Base-by-base conservation (phyloP, 2,113 vertebrate species). In the Megaceryle torquata region DNA sequence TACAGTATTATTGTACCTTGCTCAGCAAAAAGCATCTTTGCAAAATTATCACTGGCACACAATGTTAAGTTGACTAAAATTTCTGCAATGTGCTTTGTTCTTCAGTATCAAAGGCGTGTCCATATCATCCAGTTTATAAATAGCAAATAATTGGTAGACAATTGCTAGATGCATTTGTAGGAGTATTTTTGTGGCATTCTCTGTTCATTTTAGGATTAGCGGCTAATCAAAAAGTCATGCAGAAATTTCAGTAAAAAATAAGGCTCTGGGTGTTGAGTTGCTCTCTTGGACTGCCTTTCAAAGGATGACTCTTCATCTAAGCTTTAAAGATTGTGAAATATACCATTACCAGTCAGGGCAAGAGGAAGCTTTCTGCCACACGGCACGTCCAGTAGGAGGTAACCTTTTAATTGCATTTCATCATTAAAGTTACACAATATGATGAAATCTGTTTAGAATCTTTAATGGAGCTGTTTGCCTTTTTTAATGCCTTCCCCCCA, bases 91-190 rank as follows among this genome's bases (percentile, higher is more conserved):
- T 95, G 67, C 70, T 89, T 91, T 91, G 81, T 70, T 83, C 61
- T 89, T 88, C 18, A 3, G 67, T 86, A 95, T 87, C 88, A 96
- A 96, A 88, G 90, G 79, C 29, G 12, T 91, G 96, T 93, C 61
- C 35, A 15, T 94, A 98, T 97, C 96, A 95, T 64, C 79, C 94
- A 82, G 89, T 82, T 90, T 98, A 97, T 96, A 98, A 97, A 98
- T 95, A 97, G 97, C 88, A 98, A 97, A 94, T 97, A 97, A 98
- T 97, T 97, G 95, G 95, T 97, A 93, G 77, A 97, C 94, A 93
- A 95, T 80, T 95, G 82, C 83, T 94, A 53, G 94, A 96, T 97
- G 94, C 85, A 91, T 96, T 97, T 95, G 65, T 90, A 96, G 61
- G 64, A 95, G 92, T 97, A 95, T 98, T 98, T 98, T 94, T 97